Base-by-base conservation (phyloP, 2,888 invertebrate genomes). In the Fissipunctia ypsillon region DNA sequence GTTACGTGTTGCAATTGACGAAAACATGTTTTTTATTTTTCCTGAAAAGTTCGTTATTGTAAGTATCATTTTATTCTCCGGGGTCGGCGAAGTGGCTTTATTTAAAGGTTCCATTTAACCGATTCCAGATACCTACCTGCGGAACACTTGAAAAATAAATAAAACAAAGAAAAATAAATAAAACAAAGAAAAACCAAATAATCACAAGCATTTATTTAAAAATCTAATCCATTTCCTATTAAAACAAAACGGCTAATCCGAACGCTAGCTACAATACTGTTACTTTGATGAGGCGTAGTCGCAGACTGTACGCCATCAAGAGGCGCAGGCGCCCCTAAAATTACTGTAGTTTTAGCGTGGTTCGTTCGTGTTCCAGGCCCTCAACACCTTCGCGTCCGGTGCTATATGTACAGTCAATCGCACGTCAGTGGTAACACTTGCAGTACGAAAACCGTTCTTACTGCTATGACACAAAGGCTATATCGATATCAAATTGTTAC, bases 241-340 rank as follows among this genome's bases (percentile, higher is more conserved):
- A 52, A 57, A 72, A 61, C 22, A 60, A 68, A 56, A 41, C 57
- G 59, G 69, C 68, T 52, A 68, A 45, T 48, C 73, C 61, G 59
- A 31, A 45, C 25, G 9, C 54, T 57, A 22, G 45, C 45, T 56
- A 57, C 38, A 80, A 80, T 80, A 80, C 75, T 80, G 63, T 52
- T 57, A 50, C 6, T 60, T 60, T 16, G 41, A 73, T 45, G 35
- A 38, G 35, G 45, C 38, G 48, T 69, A 48, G 67, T 68, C 12
- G 22, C 38, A 7, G 54, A 54, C 61, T 28, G 28, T 6, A 50
- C 38, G 48, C 7, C 38, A n/a, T n/a, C 69, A 50, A 9, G n/a
- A 68, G 22, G 48, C 12, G 35, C 35, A 9, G 12, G 68, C 28
- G 16, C 12, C 35, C 25, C 10, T n/a, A n/a, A n/a, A 19, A 28